A percentile compares a stretch with the other conserved stretches of the same genome.
Evolutionary conservation across 2,113 vertebrate genomes (phyloP).

Genomic region (Nicator chloris): DNA sequence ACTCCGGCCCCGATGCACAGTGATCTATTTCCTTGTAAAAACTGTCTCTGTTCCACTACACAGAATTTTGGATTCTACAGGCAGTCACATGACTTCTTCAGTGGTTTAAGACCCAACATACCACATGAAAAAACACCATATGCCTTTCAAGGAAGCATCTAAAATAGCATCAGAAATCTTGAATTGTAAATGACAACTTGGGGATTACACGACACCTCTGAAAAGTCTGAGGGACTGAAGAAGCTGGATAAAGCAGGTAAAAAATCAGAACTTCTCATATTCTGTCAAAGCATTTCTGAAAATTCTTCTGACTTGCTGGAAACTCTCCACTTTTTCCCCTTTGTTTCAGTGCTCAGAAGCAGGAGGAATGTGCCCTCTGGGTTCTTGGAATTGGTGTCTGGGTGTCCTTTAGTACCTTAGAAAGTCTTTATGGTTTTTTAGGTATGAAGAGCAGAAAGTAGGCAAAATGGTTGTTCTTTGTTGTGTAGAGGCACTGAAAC

Average conservation of each 20-base stretch:
- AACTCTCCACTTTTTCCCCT: neutral
- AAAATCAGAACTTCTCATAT: neutral
- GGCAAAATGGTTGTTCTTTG: neutral
- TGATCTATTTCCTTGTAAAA: neutral
- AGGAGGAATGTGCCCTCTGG: neutral
- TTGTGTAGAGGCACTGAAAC: neutral
- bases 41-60: neutral
- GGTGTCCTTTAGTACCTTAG: neutral
- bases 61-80: neutral
- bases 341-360: neutral
- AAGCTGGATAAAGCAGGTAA: neutral
- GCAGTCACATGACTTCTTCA: neutral
- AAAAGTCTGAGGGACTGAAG: neutral
- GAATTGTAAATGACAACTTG: neutral
- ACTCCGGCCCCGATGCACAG: neutral
- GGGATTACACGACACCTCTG: neutral
- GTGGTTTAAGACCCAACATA: neutral
- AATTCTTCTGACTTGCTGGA: neutral
- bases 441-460: neutral
- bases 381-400: neutral
- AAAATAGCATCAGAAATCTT: neutral
- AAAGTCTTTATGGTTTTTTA: neutral
- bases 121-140: neutral
- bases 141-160: neutral
- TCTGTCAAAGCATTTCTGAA: neutral